phyloP scores from a whole-genome alignment of 92 coral and sea anemone species.

The Porites evermanni region DNA sequence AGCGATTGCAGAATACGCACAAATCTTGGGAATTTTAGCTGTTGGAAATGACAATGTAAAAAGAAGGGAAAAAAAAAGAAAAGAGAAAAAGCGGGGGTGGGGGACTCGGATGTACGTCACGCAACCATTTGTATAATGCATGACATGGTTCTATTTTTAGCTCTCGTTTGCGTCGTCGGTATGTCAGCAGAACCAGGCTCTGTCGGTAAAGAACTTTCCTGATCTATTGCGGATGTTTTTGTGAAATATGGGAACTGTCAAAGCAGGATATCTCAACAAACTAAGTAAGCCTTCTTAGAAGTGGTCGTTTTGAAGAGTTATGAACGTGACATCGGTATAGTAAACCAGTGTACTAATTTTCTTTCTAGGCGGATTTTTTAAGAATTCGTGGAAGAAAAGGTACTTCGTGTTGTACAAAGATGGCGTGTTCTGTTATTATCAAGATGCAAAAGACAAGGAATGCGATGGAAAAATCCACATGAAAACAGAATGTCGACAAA shows the following conservation, averaged over 20 bases:
- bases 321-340: background rate
- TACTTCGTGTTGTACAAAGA: constrained; percentile 93
- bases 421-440: constrained; percentile 94
- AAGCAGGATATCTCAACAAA: constrained; percentile 92
- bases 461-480: constrained; percentile 89
- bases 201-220: background rate
- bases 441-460: constrained; percentile 84
- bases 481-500: constrained; percentile 84
- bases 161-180: background rate
- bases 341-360: background rate
- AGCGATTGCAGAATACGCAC: too few relatives aligned
- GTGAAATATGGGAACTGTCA: constrained; percentile 85
- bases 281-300: constrained; percentile 68
- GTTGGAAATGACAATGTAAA: too few relatives aligned
- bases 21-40: too few relatives aligned
- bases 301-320: background rate
- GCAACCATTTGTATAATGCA: constrained; percentile 2
- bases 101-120: constrained; percentile 4
- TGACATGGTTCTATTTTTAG: background rate
- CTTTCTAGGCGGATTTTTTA: constrained; percentile 89
- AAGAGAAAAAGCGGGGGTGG: background rate
- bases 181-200: too few relatives aligned
- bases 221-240: background rate
- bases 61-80: too few relatives aligned
- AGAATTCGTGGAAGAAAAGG: constrained; percentile 93